Conservation (phyloP, 2,797 vertebrate genomes). For the Spinus pinus region DNA sequence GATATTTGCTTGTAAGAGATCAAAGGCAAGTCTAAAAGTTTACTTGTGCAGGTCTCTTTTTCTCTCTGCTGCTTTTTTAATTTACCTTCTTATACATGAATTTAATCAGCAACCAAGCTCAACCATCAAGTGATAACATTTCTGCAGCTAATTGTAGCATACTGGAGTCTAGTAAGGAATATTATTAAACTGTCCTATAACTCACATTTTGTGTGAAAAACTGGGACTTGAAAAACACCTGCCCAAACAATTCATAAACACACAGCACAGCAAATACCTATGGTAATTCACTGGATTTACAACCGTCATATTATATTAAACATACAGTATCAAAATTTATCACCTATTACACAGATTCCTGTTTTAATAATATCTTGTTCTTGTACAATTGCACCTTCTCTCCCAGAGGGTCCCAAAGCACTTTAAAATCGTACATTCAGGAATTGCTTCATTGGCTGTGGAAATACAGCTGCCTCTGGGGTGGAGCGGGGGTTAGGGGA, state of each 20-base stretch:
- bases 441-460: slow-evolving; percentile 26
- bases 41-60: not conserved
- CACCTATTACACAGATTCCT: slow-evolving; percentile 68
- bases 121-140: slow-evolving; percentile 20
- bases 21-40: slow-evolving; percentile 20
- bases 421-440: slow-evolving; percentile 17
- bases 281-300: slow-evolving; percentile 73
- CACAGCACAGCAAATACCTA: slow-evolving; percentile 66
- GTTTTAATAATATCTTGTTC: slow-evolving; percentile 71
- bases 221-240: slow-evolving; percentile 69
- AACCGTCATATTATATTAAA: slow-evolving; percentile 72
- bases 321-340: slow-evolving; percentile 74
- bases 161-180: slow-evolving; percentile 14
- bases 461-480: slow-evolving; percentile 7
- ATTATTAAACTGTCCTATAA: slow-evolving; percentile 64
- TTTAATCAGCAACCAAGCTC: not conserved
- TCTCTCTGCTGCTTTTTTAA: not conserved
- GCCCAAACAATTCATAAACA: slow-evolving; percentile 77
- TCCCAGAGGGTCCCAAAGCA: slow-evolving; percentile 57
- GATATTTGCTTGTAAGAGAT: slow-evolving; percentile 7
- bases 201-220: slow-evolving; percentile 53
- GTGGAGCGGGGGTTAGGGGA: not conserved
- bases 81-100: not conserved
- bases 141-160: slow-evolving; percentile 11
- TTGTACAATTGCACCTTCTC: slow-evolving; percentile 47